These are phyloP conservation scores for Enteromius paludinosus DNA, from an alignment of 2,797 vertebrate genomes.

Conservation along the genomic window DNA sequence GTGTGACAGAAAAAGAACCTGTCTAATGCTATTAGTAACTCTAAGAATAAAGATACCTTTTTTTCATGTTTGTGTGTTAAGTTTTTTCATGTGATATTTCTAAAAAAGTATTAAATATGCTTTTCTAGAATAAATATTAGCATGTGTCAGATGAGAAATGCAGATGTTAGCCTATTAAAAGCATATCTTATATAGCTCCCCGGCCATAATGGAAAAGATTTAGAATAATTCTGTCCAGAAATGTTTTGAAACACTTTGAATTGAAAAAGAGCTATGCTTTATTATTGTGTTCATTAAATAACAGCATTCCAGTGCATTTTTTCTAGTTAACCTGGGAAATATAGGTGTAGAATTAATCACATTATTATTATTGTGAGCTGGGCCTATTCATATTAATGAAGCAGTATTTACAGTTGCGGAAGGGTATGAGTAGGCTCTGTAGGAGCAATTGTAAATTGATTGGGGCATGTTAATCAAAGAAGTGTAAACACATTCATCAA, in stretches of 20 bases:
- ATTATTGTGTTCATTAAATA: background rate
- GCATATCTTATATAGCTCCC: background rate
- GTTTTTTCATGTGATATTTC: background rate
- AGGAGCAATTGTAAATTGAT: constrained; percentile 13
- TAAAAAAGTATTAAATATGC: background rate
- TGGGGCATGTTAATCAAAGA: constrained; percentile 33
- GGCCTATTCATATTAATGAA: constrained; percentile 24
- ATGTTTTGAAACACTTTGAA: background rate
- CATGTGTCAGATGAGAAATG: background rate
- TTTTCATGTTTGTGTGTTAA: too few relatives aligned
- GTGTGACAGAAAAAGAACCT: too few relatives aligned
- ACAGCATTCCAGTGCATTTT: background rate
- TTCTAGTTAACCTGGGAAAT: background rate
- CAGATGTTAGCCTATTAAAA: background rate
- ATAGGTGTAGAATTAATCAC: background rate
- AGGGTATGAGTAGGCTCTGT: background rate
- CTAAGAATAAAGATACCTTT: too few relatives aligned
- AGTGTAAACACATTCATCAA: constrained; percentile 34
- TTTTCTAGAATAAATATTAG: background rate
- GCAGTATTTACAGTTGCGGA: background rate
- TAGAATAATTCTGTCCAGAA: background rate
- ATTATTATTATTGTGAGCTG: constrained; percentile 10
- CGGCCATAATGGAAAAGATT: background rate
- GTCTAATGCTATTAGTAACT: too few relatives aligned
- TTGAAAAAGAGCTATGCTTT: background rate